These are phyloP conservation scores for Ennomos fuscantarius DNA, from an alignment of 2,888 invertebrate species.

Conservation along the genomic window DNA sequence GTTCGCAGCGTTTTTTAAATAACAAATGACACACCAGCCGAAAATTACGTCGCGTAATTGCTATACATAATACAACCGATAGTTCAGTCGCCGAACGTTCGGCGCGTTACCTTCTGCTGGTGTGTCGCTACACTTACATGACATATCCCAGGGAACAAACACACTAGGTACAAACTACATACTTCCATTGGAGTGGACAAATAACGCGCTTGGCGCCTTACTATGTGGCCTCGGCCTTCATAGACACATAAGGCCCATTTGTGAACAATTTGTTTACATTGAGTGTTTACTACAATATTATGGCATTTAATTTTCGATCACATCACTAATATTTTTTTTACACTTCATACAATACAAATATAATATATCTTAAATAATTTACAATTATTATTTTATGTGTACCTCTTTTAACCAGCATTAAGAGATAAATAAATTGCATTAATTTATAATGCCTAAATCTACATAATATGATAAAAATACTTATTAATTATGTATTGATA, in stretches of 20 bases:
- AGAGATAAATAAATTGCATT: slow-evolving; percentile 30
- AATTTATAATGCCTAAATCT: slow-evolving; percentile 14
- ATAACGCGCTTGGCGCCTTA: no score
- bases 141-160: no score
- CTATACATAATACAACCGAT: no score
- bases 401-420: slow-evolving; percentile 80
- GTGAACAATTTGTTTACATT: slow-evolving; percentile 47
- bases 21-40: no score
- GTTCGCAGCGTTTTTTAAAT: no score
- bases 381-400: slow-evolving; percentile 80
- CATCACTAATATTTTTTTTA: slow-evolving; percentile 31
- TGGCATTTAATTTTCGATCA: slow-evolving; percentile 36
- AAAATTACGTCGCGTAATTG: no score
- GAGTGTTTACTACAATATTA: slow-evolving; percentile 34
- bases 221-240: slow-evolving; percentile 36
- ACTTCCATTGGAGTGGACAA: slow-evolving; percentile 4
- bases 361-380: slow-evolving; percentile 52
- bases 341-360: slow-evolving; percentile 32
- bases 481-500: slow-evolving; percentile 19
- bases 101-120: no score
- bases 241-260: slow-evolving; percentile 63
- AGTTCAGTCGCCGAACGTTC: no score
- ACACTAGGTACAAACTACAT: no score
- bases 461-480: slow-evolving; percentile 8
- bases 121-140: no score